These are phyloP conservation scores for Hedya salicella DNA, from an alignment of 2,888 invertebrate genomes.

Conservation along the genomic window DNA sequence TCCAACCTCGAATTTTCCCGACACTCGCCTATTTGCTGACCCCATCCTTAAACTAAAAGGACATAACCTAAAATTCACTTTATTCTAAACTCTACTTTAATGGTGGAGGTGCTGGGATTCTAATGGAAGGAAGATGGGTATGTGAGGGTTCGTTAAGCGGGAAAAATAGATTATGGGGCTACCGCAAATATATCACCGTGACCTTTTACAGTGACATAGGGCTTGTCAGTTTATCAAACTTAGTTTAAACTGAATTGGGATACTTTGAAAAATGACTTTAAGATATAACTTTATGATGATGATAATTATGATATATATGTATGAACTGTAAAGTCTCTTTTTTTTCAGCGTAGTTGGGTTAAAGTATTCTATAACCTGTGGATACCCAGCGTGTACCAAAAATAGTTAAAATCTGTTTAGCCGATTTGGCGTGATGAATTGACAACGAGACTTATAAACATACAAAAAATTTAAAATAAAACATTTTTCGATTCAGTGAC, in stretches of 20 bases:
- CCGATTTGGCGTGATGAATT: too few species aligned
- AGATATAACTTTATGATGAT: too few species aligned
- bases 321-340: too few species aligned
- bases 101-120: not conserved
- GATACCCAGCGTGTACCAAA: too few species aligned
- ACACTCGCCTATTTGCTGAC: constrained; percentile 11
- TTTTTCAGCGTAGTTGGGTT: too few species aligned
- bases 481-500: too few species aligned
- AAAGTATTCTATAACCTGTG: too few species aligned
- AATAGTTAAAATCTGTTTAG: too few species aligned
- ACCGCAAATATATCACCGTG: constrained; percentile 21
- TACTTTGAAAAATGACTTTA: too few species aligned
- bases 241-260: not conserved
- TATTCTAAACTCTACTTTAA: not conserved
- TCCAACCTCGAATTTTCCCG: not conserved
- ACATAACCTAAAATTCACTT: not conserved
- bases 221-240: not conserved
- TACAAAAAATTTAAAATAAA: too few species aligned
- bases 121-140: not conserved
- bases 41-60: not conserved
- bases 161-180: constrained; percentile 33
- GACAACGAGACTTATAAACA: too few species aligned
- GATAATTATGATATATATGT: too few species aligned
- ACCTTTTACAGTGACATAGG: constrained; percentile 16
- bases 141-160: not conserved